phyloP scores from a whole-genome alignment of 2,888 invertebrate genomes.

The Diachrysia chrysitis region DNA sequence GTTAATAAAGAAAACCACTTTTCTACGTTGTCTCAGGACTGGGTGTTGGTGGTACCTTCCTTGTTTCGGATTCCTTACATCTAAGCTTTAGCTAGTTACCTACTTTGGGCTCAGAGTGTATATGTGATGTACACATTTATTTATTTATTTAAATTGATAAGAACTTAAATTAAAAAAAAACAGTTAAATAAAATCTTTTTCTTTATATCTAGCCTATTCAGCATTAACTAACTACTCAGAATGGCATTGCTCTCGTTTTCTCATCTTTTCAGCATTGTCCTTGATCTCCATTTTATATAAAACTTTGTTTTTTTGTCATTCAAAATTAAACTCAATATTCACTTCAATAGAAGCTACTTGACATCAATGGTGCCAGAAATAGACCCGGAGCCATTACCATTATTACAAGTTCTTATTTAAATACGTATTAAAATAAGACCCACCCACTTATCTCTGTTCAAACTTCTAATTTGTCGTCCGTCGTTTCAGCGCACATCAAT shows the following conservation, averaged over 20 bases:
- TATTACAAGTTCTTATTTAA: constrained; percentile 55
- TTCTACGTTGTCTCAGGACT: too few species aligned
- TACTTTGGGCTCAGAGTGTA: too few species aligned
- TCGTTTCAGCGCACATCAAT: constrained; percentile 69
- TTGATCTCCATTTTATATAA: constrained; percentile 21
- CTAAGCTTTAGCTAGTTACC: too few species aligned
- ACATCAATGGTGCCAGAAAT: constrained; percentile 17
- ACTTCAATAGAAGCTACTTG: constrained; percentile 30
- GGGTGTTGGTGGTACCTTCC: too few species aligned
- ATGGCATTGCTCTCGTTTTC: constrained; percentile 7
- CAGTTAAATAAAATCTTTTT: constrained; percentile 36
- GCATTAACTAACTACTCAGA: neutral
- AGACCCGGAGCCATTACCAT: constrained; percentile 43
- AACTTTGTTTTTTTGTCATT: constrained; percentile 17
- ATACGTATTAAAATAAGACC: constrained; percentile 56
- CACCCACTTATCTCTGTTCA: constrained; percentile 61
- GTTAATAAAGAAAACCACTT: too few species aligned
- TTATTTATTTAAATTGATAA: too few species aligned
- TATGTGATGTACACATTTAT: too few species aligned
- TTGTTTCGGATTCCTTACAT: too few species aligned
- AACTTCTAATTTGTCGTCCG: constrained; percentile 66
- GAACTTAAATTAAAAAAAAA: constrained; percentile 9
- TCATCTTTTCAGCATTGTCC: constrained; percentile 15
- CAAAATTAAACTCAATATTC: constrained; percentile 26
- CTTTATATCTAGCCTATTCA: constrained; percentile 14